Percentiles rank a stretch among this genome's conserved stretches.
Evolutionary conservation across 2,113 vertebrate species (phyloP).

Genomic region (Dipodomys spectabilis): DNA sequence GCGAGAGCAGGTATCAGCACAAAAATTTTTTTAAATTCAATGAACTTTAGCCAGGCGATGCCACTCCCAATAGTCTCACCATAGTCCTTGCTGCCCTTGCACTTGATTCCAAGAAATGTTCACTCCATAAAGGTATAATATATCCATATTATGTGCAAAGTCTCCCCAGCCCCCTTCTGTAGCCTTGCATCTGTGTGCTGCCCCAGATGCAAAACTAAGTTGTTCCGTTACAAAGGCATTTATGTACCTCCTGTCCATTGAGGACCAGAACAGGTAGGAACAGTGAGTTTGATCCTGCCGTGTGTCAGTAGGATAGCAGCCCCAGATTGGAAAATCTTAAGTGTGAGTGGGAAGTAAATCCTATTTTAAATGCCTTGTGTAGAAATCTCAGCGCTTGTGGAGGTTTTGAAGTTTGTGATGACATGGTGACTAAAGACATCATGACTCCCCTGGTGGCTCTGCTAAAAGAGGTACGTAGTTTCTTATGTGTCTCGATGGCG

Average conservation of each 20-base stretch:
- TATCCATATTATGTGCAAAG: neutral
- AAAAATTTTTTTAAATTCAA: too few species aligned
- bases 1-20: too few species aligned
- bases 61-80: neutral
- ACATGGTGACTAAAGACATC: conserved; percentile 96
- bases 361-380: conserved; percentile 30
- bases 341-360: conserved; percentile 31
- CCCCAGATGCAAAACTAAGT: neutral
- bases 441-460: conserved; percentile 95
- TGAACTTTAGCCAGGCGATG: neutral
- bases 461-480: conserved; percentile 92
- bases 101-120: neutral
- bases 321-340: neutral
- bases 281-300: neutral
- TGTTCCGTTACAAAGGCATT: neutral
- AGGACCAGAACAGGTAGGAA: neutral
- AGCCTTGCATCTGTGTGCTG: neutral
- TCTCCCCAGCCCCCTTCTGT: neutral
- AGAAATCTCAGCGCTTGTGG: conserved; percentile 98
- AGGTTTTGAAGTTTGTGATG: conserved; percentile 95
- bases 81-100: neutral
- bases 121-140: neutral
- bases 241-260: neutral
- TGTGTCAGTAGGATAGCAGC: neutral
- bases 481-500: neutral